Evolutionary conservation across 2,888 invertebrate genomes (phyloP).

Genomic region (Eristalis arbustorum): DNA sequence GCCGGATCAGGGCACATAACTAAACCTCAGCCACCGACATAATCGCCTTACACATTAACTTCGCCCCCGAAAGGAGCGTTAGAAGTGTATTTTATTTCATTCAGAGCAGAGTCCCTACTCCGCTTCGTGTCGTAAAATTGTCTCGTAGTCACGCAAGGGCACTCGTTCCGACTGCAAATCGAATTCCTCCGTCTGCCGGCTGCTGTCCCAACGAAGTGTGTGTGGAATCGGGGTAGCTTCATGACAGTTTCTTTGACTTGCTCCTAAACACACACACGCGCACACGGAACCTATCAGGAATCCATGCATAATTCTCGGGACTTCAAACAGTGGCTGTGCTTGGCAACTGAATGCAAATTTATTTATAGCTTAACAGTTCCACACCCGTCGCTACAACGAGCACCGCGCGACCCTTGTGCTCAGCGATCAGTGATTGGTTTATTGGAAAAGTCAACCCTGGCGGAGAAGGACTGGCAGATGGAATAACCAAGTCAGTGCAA

Average conservation of each 20-base stretch:
- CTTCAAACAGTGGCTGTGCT: neutral
- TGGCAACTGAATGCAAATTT: neutral
- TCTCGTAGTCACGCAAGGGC: neutral
- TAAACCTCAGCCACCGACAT: neutral
- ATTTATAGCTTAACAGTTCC: neutral
- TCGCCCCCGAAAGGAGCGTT: neutral
- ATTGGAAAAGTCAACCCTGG: neutral
- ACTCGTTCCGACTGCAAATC: neutral
- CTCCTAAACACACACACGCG: neutral
- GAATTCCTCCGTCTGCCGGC: neutral
- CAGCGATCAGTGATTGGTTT: neutral
- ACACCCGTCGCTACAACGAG: neutral
- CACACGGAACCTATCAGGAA: neutral
- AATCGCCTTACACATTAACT: neutral
- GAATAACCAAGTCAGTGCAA: neutral
- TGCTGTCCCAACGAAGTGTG: neutral
- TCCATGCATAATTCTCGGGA: neutral
- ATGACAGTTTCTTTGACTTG: neutral
- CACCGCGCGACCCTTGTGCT: neutral
- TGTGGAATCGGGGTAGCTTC: neutral
- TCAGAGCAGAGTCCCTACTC: neutral
- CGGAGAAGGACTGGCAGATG: neutral
- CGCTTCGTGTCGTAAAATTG: neutral
- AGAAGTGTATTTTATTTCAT: neutral
- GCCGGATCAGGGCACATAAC: neutral